Evolutionary conservation across 2,113 vertebrate species (phyloP), one percentile per base, ranked within the genome.

Genomic region (Calidris pugnax): DNA sequence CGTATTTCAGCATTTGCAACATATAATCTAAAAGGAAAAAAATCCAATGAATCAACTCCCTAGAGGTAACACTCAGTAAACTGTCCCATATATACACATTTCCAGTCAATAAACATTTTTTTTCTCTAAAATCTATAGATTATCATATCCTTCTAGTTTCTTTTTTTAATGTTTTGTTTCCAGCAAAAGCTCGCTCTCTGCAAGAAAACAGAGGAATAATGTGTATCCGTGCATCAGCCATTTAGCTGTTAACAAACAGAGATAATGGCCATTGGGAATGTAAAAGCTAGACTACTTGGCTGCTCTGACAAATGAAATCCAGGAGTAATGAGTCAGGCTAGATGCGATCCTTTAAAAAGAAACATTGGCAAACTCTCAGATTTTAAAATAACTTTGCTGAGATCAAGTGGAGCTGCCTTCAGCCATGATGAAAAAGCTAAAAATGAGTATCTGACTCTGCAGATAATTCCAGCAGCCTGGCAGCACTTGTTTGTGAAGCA

Each of bases 331-430:
- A 97, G 80, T 97, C 96, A 97, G 69, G 83, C 53, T 90, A 95
- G 91, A 97, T 93, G 72, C 24, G 90, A 96, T 96, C 92, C 94
- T 95, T 97, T 96, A 96, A 96, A 97, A 97, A 96, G 87, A 97
- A 98, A 93, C 75, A 71, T 96, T 97, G 96, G 85, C 86, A 98
- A 96, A 96, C 71, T 95, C 93, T 89, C 92, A 79, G 91, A 93
- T 96, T 97, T 95, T 96, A 97, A 98, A 98, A 97, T 97, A 97
- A 96, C 91, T 96, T 97, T 94, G 66, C 89, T 92, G 91, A 96
- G 90, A 95, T 97, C 75, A 95, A 97, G 88, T 74, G 92, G 56
- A 93, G 81, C 82, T 97, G 95, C 97, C 96, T 96, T 95, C 75
- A 93, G 86, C 72, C 91, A 72, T 92, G 86, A 97, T 95, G 89